Evolutionary conservation across 64 coral and sea anemone species (phyloP).

Genomic region (Dendronephthya gigantea): DNA sequence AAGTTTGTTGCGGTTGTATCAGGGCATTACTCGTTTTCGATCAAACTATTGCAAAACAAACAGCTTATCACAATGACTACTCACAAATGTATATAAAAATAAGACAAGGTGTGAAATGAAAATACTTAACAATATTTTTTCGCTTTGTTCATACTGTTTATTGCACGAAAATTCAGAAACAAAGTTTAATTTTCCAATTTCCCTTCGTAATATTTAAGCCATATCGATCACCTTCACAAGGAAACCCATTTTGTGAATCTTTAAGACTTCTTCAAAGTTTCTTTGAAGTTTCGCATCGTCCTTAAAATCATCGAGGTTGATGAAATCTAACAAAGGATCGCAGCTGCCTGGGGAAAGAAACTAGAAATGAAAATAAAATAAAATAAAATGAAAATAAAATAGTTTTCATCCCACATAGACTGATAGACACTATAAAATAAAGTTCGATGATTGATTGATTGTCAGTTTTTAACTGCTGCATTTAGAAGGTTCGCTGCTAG

Average conservation of each 20-base stretch:
- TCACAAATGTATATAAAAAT: too few species aligned
- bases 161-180: too few species aligned
- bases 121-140: too few species aligned
- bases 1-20: too few species aligned
- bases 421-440: not conserved
- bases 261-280: not conserved
- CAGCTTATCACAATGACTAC: too few species aligned
- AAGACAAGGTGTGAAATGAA: too few species aligned
- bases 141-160: too few species aligned
- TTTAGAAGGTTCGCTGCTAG: too few species aligned
- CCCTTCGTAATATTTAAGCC: not conserved
- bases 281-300: not conserved
- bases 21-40: not conserved
- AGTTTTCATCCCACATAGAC: not conserved
- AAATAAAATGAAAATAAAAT: not conserved
- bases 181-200: too few species aligned
- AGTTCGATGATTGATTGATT: too few species aligned
- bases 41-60: too few species aligned
- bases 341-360: not conserved
- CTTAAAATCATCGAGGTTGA: not conserved
- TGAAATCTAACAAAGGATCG: not conserved
- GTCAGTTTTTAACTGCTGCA: too few species aligned
- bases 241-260: not conserved
- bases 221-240: not conserved
- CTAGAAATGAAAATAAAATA: not conserved